phyloP scores from a whole-genome alignment of 2,797 vertebrate species.

The Melanotaenia maccullochi region DNA sequence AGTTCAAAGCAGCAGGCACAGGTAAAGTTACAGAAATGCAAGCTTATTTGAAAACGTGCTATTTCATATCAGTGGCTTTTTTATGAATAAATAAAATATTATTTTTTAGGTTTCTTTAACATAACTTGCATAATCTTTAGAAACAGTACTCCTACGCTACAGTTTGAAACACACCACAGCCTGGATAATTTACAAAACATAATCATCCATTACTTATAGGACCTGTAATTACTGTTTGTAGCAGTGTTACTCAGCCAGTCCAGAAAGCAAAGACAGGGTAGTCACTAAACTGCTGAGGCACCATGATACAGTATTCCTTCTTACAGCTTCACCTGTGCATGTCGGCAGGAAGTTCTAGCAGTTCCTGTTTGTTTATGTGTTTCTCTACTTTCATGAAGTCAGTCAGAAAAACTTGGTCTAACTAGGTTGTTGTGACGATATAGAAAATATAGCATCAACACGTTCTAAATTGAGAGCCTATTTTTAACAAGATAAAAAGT shows the following conservation, averaged over 20 bases:
- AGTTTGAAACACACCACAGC: slow-evolving; percentile 52
- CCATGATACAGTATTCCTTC: slow-evolving; percentile 59
- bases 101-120: neutral
- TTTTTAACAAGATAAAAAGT: slow-evolving; percentile 79
- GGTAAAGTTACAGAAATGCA: slow-evolving; percentile 71
- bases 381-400: slow-evolving; percentile 62
- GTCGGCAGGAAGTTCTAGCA: slow-evolving; percentile 17
- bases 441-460: slow-evolving; percentile 54
- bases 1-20: slow-evolving; percentile 81
- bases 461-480: slow-evolving; percentile 61
- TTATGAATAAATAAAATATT: neutral
- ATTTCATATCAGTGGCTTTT: neutral
- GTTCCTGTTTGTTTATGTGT: slow-evolving; percentile 22
- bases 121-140: neutral
- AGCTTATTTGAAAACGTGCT: neutral
- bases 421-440: slow-evolving; percentile 61
- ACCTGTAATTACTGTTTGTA: slow-evolving; percentile 76
- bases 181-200: slow-evolving; percentile 54
- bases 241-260: slow-evolving; percentile 58
- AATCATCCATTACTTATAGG: slow-evolving; percentile 60
- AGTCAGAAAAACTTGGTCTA: slow-evolving; percentile 63
- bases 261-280: slow-evolving; percentile 37
- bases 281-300: slow-evolving; percentile 78
- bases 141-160: slow-evolving; percentile 23
- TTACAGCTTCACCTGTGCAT: slow-evolving; percentile 46